Percentiles rank a stretch among this genome's conserved stretches.
phyloP scores from a whole-genome alignment of 2,797 vertebrate genomes.

The Potorous gilbertii region DNA sequence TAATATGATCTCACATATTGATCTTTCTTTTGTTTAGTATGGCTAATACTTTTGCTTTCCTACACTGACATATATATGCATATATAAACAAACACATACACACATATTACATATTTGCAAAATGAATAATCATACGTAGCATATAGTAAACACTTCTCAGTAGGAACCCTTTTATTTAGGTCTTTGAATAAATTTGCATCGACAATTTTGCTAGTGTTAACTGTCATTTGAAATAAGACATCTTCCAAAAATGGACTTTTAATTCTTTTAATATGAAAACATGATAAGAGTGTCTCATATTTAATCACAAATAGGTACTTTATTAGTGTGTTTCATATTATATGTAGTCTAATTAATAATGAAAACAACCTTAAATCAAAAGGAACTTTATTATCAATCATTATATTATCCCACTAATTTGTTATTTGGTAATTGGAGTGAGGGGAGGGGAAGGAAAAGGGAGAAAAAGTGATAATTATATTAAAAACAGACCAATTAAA shows the following conservation, averaged over 20 bases:
- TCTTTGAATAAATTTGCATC: slow-evolving; percentile 5
- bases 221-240: slow-evolving; percentile 5
- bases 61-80: neutral
- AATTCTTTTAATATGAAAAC: neutral
- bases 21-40: neutral
- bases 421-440: neutral
- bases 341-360: neutral
- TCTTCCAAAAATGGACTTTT: neutral
- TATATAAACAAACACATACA: too few relatives aligned
- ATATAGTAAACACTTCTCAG: neutral
- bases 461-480: neutral
- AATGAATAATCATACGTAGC: neutral
- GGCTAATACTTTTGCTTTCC: neutral
- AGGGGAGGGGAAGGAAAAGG: neutral
- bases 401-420: neutral
- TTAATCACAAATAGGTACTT: slow-evolving; percentile 7
- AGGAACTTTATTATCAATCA: neutral
- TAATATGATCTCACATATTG: neutral
- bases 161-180: neutral
- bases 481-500: neutral
- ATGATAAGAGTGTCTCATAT: neutral
- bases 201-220: slow-evolving; percentile 9
- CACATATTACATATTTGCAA: too few relatives aligned
- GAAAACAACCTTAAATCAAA: neutral
- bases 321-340: neutral